phyloP scores from a whole-genome alignment of 1,140 invertebrate species.

The Lycorma delicatula region DNA sequence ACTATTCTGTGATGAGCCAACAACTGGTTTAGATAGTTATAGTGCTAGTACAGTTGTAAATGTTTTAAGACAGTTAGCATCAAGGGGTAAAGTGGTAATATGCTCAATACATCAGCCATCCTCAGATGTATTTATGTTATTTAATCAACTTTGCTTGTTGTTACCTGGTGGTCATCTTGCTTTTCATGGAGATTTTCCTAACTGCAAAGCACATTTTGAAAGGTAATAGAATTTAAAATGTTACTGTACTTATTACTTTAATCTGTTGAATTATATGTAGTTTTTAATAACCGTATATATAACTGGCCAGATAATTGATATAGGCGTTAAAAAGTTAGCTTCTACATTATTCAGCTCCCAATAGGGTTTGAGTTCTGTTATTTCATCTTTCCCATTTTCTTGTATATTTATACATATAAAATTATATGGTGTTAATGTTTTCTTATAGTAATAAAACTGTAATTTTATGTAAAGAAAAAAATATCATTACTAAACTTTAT shows the following conservation, averaged over 20 bases:
- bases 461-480: too few species aligned
- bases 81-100: conserved; percentile 50
- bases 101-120: conserved; percentile 97
- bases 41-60: conserved; percentile 22
- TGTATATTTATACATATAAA: too few species aligned
- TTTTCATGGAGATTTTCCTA: conserved; percentile 61
- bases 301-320: too few species aligned
- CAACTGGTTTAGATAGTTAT: conserved; percentile 44
- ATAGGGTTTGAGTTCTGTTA: too few species aligned
- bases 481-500: too few species aligned
- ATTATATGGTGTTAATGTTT: too few species aligned
- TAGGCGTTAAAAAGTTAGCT: too few species aligned
- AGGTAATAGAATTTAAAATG: conserved; percentile 41
- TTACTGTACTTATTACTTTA: not conserved
- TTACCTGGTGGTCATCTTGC: conserved; percentile 68
- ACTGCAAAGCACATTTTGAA: conserved; percentile 52
- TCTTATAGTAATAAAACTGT: too few species aligned
- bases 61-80: conserved; percentile 19
- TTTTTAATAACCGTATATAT: too few species aligned
- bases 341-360: too few species aligned
- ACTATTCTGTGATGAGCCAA: conserved; percentile 96
- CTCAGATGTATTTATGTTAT: conserved; percentile 90
- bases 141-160: conserved; percentile 71
- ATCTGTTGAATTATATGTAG: not conserved
- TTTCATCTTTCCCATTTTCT: too few species aligned